A percentile compares a stretch with the other conserved stretches of the same genome.
These are phyloP conservation scores for Betta splendens DNA, from an alignment of 2,797 vertebrate species.

Conservation along the genomic window DNA sequence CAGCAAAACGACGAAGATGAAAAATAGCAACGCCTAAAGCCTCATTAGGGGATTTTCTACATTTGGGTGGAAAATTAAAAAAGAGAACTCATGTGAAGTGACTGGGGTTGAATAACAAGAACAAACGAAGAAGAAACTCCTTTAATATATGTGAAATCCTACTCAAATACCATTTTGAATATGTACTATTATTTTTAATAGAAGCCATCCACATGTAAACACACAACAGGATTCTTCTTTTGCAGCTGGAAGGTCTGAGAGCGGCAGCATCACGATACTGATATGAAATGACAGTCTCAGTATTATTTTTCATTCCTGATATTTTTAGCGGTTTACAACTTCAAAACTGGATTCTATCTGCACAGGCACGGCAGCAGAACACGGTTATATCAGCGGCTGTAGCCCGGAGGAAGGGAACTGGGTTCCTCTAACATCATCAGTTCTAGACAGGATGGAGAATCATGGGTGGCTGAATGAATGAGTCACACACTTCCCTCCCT, in stretches of 20 bases:
- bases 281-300: neutral
- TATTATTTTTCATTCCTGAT: neutral
- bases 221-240: too few species aligned
- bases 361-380: slow-evolving; percentile 21
- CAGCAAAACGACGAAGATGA: slow-evolving; percentile 49
- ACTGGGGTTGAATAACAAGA: neutral
- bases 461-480: slow-evolving; percentile 43
- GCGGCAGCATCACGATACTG: neutral
- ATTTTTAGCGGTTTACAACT: slow-evolving; percentile 21
- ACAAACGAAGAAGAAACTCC: neutral
- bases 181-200: neutral
- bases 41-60: slow-evolving; percentile 52
- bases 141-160: neutral
- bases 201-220: neutral
- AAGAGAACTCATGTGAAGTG: slow-evolving; percentile 15
- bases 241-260: neutral
- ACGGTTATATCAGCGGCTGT: slow-evolving; percentile 30
- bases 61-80: slow-evolving; percentile 35
- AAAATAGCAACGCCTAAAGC: slow-evolving; percentile 52
- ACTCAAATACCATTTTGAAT: neutral
- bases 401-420: slow-evolving; percentile 35
- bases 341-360: slow-evolving; percentile 24
- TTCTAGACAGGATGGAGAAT: slow-evolving; percentile 23
- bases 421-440: slow-evolving; percentile 43
- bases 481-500: slow-evolving; percentile 43